Conservation (phyloP, 1,140 invertebrate species). For the Sesamia nonagrioides region DNA sequence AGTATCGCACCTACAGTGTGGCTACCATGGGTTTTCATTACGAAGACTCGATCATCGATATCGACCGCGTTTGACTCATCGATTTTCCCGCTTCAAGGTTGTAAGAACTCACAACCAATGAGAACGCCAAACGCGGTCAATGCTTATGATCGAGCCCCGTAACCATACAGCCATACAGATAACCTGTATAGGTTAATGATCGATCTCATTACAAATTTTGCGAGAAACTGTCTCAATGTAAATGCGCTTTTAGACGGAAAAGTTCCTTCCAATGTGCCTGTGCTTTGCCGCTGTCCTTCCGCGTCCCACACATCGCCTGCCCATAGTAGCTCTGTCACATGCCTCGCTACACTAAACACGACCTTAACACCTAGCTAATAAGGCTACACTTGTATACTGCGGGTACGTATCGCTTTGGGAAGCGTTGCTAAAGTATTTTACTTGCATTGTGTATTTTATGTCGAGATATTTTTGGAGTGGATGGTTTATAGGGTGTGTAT, state of each 20-base stretch:
- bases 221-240: background rate
- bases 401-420: slow-evolving; percentile 37
- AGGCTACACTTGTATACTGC: slow-evolving; percentile 57
- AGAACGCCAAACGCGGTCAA: too few species aligned
- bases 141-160: too few species aligned
- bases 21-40: too few species aligned
- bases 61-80: too few species aligned
- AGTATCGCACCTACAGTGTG: too few species aligned
- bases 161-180: too few species aligned
- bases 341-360: slow-evolving; percentile 84
- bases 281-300: slow-evolving; percentile 81
- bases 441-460: slow-evolving; percentile 6
- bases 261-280: slow-evolving; percentile 50
- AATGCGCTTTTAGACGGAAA: slow-evolving; percentile 12
- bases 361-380: slow-evolving; percentile 78
- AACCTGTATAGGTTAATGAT: too few species aligned
- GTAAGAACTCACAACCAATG: too few species aligned
- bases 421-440: slow-evolving; percentile 42
- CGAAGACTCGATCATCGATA: too few species aligned
- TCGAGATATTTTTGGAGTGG: background rate
- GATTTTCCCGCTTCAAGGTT: too few species aligned
- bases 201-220: background rate
- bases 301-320: slow-evolving; percentile 81
- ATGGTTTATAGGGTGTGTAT: slow-evolving; percentile 3
- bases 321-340: slow-evolving; percentile 78